Conservation (phyloP, 2,888 invertebrate species). For the Lysandra coridon region DNA sequence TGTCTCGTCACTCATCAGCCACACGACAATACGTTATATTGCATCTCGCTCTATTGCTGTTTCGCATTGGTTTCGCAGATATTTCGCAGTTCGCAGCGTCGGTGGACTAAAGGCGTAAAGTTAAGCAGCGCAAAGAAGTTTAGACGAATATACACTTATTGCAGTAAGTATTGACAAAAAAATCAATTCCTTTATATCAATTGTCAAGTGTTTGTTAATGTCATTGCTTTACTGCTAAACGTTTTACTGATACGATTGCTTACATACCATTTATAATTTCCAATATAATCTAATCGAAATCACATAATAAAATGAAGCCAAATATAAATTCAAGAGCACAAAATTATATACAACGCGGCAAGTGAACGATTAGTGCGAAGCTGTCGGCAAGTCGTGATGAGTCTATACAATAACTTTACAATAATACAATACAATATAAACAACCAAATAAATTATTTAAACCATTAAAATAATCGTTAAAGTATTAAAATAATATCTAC, state of each 20-base stretch:
- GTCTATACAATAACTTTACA: conserved; percentile 13
- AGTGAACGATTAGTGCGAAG: conserved; percentile 27
- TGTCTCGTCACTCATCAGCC: no score
- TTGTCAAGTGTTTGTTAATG: not conserved
- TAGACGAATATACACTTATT: not conserved
- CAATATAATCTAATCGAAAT: not conserved
- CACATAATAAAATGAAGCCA: not conserved
- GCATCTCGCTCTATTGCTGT: no score
- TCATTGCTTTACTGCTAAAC: not conserved
- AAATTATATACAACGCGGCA: conserved; percentile 28
- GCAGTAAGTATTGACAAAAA: not conserved
- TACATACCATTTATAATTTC: not conserved
- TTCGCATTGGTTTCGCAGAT: no score
- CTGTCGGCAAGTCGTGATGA: conserved; percentile 16
- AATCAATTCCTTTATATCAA: not conserved
- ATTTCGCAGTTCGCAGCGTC: no score
- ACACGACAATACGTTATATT: no score
- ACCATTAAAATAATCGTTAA: conserved; percentile 20
- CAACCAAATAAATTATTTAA: conserved; percentile 31
- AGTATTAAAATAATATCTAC: conserved; percentile 17
- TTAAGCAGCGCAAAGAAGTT: conserved; percentile 13
- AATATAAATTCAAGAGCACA: conserved; percentile 16
- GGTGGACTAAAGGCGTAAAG: no score
- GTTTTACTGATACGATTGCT: not conserved
- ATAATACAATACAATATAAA: conserved; percentile 24